These are phyloP conservation scores for Drosophila virilis DNA, from an alignment of 1,140 invertebrate genomes.

Conservation along the genomic window DNA sequence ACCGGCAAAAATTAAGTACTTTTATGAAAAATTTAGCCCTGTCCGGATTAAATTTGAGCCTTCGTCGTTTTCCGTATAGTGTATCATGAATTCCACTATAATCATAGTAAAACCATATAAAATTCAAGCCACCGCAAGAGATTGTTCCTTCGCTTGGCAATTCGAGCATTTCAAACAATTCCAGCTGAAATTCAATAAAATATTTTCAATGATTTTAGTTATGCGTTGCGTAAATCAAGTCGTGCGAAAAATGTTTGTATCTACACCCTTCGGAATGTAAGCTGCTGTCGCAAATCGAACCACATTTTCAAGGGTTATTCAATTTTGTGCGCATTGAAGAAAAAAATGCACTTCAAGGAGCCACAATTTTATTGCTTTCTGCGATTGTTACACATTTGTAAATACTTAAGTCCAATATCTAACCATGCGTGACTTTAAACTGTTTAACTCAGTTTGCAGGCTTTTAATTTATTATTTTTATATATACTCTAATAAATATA, in stretches of 20 bases:
- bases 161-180: conserved; percentile 1
- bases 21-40: no score
- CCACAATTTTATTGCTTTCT: conserved; percentile 26
- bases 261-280: conserved; percentile 36
- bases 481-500: no score
- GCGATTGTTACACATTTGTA: conserved; percentile 6
- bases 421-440: no score
- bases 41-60: no score
- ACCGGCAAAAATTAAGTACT: no score
- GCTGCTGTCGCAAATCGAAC: conserved; percentile 3
- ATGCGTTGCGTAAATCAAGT: conserved; percentile 31
- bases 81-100: no score
- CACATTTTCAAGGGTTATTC: conserved; percentile 51
- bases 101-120: neutral
- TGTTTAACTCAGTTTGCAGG: no score
- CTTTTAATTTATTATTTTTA: no score
- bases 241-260: conserved; percentile 65
- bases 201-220: conserved; percentile 54
- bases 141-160: neutral
- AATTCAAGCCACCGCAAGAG: neutral
- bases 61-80: no score
- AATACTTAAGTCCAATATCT: neutral
- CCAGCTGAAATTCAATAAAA: conserved; percentile 10
- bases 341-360: conserved; percentile 12
- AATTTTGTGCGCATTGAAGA: conserved; percentile 25